These are phyloP conservation scores for Petaurus breviceps DNA, from an alignment of 2,113 vertebrate species.

Conservation along the genomic window DNA sequence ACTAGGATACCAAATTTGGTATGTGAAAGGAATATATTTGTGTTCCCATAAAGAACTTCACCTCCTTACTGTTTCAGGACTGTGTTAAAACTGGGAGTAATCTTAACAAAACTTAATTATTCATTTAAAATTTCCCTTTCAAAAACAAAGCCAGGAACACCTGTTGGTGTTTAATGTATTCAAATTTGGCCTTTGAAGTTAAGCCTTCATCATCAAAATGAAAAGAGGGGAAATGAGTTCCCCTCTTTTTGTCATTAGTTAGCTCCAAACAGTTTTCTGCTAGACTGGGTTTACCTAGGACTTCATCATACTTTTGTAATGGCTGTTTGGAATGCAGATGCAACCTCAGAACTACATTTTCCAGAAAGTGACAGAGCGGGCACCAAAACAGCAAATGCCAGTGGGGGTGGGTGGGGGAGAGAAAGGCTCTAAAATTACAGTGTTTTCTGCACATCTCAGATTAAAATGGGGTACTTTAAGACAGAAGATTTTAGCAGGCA, in stretches of 20 bases:
- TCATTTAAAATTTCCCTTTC: slow-evolving; percentile 73
- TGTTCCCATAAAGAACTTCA: neutral
- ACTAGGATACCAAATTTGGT: slow-evolving; percentile 47
- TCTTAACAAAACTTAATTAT: slow-evolving; percentile 72
- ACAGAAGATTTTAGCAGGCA: neutral
- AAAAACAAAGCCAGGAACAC: slow-evolving; percentile 73
- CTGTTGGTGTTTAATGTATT: slow-evolving; percentile 60
- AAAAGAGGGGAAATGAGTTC: slow-evolving; percentile 41
- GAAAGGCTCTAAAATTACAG: neutral
- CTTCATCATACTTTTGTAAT: no score
- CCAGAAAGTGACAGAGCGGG: neutral
- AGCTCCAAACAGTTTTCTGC: neutral
- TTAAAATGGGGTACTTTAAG: slow-evolving; percentile 5
- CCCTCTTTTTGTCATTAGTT: neutral
- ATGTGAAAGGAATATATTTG: slow-evolving; percentile 21
- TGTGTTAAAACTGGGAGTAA: slow-evolving; percentile 16
- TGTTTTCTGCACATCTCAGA: neutral
- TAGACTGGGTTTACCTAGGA: neutral
- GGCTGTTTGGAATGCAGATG: slow-evolving; percentile 22
- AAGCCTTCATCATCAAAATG: neutral
- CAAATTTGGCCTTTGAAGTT: slow-evolving; percentile 59
- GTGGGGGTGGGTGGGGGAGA: neutral
- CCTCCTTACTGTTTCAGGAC: slow-evolving; percentile 60
- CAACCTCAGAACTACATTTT: neutral
- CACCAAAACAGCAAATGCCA: slow-evolving; percentile 13